A percentile compares a stretch with the other conserved stretches of the same genome.
These are phyloP conservation scores for Diplosoma virens DNA, from an alignment of 23 tunicate genomes.

Conservation along the genomic window DNA sequence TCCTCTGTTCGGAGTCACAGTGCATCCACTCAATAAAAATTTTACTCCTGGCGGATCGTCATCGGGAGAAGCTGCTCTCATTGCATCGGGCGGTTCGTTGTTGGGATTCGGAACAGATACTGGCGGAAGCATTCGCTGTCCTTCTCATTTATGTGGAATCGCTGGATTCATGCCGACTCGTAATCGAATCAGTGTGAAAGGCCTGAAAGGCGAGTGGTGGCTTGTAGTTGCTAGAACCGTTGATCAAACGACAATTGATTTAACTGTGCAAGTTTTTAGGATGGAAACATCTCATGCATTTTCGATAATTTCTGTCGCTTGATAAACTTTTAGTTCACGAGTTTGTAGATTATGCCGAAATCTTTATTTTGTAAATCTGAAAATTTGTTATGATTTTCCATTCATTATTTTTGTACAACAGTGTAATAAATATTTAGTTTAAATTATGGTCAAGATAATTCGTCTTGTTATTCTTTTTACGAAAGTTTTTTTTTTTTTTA, in stretches of 20 bases:
- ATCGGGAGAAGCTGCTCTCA: conserved; percentile 71
- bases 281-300: too few relatives aligned
- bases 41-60: conserved; percentile 84
- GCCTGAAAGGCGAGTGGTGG: conserved; percentile 31
- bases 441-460: too few relatives aligned
- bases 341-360: neutral
- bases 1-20: conserved; percentile 66
- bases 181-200: conserved; percentile 46
- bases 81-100: conserved; percentile 65
- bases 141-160: conserved; percentile 82
- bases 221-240: neutral
- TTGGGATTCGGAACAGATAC: conserved; percentile 90
- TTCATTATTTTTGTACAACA: too few relatives aligned
- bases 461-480: too few relatives aligned
- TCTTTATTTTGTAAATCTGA: too few relatives aligned
- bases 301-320: too few relatives aligned
- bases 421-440: too few relatives aligned
- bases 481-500: too few relatives aligned
- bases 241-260: neutral
- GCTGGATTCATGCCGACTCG: conserved; percentile 76
- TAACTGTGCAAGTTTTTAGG: neutral
- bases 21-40: conserved; percentile 48
- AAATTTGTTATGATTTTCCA: too few relatives aligned
- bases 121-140: conserved; percentile 77
- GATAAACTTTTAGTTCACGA: too few relatives aligned